Evolutionary conservation across 2,888 invertebrate genomes (phyloP).

Genomic region (Agonum fuliginosum): DNA sequence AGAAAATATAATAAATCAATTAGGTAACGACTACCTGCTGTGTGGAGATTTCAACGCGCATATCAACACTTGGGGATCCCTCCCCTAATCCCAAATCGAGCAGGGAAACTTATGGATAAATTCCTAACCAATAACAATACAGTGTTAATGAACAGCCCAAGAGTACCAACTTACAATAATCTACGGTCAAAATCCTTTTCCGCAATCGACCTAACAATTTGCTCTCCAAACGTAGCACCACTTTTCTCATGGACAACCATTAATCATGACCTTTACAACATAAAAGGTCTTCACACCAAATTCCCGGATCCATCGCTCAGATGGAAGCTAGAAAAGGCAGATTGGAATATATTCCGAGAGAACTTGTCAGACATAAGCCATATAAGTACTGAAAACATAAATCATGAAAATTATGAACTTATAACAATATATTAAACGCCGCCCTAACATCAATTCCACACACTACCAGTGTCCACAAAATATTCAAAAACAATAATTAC

Average conservation of each 20-base stretch:
- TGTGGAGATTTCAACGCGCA: not conserved
- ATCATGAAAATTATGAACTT: not conserved
- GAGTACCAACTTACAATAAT: not conserved
- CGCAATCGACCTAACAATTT: not conserved
- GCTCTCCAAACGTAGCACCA: not conserved
- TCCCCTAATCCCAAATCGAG: not conserved
- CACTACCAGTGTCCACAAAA: not conserved
- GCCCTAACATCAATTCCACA: not conserved
- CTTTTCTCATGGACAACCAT: not conserved
- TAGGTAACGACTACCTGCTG: not conserved
- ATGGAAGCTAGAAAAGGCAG: not conserved
- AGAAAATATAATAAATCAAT: not conserved
- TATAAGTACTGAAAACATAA: not conserved
- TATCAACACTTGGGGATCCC: not conserved
- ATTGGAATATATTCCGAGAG: not conserved
- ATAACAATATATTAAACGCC: not conserved
- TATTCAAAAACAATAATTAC: not conserved
- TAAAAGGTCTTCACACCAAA: not conserved
- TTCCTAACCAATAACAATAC: not conserved
- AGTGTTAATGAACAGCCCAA: not conserved
- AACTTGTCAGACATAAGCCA: not conserved
- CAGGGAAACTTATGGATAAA: not conserved
- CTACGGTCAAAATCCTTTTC: not conserved
- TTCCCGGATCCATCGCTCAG: not conserved
- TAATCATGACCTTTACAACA: not conserved